phyloP scores from a whole-genome alignment of 2,888 invertebrate genomes.

The Microplitis manilae region DNA sequence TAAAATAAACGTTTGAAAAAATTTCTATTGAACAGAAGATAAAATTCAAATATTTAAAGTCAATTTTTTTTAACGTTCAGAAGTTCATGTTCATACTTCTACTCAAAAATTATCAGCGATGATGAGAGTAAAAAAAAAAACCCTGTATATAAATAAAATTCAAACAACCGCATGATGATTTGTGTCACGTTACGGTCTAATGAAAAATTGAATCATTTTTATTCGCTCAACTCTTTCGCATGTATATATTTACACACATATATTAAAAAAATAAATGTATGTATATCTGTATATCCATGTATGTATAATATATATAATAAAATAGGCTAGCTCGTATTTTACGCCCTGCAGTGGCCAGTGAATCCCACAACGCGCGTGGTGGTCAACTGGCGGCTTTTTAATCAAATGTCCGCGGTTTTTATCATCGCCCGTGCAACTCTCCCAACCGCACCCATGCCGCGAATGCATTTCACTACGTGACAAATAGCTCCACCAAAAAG shows the following conservation, averaged over 20 bases:
- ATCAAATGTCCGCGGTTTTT: conserved; percentile 34
- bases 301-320: background rate
- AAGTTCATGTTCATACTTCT: too few relatives aligned
- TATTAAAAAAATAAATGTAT: conserved; percentile 2
- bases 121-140: background rate
- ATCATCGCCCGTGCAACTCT: conserved; percentile 29
- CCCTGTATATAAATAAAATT: conserved; percentile 5
- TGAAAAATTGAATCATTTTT: conserved; percentile 21
- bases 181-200: conserved; percentile 16
- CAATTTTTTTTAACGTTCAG: too few relatives aligned
- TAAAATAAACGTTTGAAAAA: too few relatives aligned
- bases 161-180: conserved; percentile 9
- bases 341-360: conserved; percentile 14
- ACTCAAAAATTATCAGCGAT: background rate
- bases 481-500: conserved; percentile 20
- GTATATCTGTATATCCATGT: background rate
- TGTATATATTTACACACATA: conserved; percentile 7
- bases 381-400: conserved; percentile 34
- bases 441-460: conserved; percentile 24
- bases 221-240: background rate
- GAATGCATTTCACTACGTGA: conserved; percentile 25
- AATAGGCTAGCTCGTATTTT: conserved; percentile 9
- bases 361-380: conserved; percentile 24
- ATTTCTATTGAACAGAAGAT: too few relatives aligned
- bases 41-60: too few relatives aligned